Conservation (phyloP, 2,888 invertebrate species). For the Meliscaeva auricollis region DNA sequence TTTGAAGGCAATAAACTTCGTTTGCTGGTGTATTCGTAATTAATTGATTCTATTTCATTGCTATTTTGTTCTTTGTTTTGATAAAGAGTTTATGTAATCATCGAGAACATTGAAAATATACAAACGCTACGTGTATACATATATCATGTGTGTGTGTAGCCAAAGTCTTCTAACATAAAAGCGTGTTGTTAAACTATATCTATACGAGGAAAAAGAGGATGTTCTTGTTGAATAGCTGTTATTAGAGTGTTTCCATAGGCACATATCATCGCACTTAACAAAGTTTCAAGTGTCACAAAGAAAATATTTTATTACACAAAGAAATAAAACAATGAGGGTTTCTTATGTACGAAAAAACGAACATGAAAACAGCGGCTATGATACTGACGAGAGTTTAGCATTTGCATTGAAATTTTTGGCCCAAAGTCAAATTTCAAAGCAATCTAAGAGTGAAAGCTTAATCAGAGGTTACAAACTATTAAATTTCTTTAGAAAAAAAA, state of each 20-base stretch:
- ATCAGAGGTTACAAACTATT: too few species aligned
- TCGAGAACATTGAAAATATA: conserved; percentile 33
- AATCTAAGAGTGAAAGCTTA: too few species aligned
- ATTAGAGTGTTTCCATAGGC: conserved; percentile 13
- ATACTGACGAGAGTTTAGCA: neutral
- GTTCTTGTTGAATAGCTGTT: conserved; percentile 17
- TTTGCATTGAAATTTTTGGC: too few species aligned
- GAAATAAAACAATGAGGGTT: conserved; percentile 37
- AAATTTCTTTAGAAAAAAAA: too few species aligned
- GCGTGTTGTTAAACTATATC: too few species aligned
- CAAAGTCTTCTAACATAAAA: neutral
- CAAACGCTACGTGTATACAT: conserved; percentile 33
- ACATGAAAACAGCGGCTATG: neutral
- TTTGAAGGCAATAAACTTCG: conserved; percentile 71
- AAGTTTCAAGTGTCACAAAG: conserved; percentile 63
- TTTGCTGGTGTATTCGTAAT: conserved; percentile 62
- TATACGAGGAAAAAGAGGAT: neutral
- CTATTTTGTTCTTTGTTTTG: conserved; percentile 38
- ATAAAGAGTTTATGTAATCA: conserved; percentile 52
- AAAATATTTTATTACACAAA: conserved; percentile 64
- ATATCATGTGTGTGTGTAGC: neutral
- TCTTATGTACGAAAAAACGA: neutral
- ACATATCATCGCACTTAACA: conserved; percentile 41
- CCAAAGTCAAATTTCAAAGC: too few species aligned
- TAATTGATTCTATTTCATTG: conserved; percentile 72